These are phyloP conservation scores for Aramus guarauna DNA, from an alignment of 2,113 vertebrate species.

Conservation along the genomic window DNA sequence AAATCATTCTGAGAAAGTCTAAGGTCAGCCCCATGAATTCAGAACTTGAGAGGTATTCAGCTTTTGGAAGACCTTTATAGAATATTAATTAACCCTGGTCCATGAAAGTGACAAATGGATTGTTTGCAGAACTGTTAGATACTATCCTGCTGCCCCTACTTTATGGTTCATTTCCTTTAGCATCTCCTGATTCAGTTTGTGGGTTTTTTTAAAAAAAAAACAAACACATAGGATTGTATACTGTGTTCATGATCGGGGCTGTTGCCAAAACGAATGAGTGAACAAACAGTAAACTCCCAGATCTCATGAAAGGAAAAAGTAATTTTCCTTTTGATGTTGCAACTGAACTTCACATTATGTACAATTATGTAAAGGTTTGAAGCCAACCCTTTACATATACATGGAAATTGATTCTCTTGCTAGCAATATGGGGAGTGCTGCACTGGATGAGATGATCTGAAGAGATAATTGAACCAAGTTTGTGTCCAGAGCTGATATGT, in stretches of 20 bases:
- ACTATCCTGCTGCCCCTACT: neutral
- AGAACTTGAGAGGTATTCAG: conserved; percentile 77
- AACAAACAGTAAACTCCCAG: neutral
- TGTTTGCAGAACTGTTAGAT: conserved; percentile 45
- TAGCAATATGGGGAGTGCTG: neutral
- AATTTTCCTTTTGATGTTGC: conserved; percentile 17
- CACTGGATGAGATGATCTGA: neutral
- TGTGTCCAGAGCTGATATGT: neutral
- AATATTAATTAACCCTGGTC: conserved; percentile 73
- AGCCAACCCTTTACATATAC: neutral
- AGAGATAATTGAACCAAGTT: neutral
- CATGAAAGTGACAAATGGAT: conserved; percentile 57
- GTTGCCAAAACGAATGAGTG: neutral
- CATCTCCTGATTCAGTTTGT: neutral
- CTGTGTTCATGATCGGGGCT: neutral
- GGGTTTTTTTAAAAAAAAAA: neutral
- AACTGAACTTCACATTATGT: neutral
- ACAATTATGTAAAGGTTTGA: neutral
- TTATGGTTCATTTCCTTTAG: conserved; percentile 14
- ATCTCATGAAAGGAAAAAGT: conserved; percentile 16
- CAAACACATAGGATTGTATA: neutral
- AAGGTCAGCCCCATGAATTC: conserved; percentile 82
- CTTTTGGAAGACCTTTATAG: conserved; percentile 73
- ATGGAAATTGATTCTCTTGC: neutral
- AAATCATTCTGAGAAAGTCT: conserved; percentile 81